Conservation (phyloP, 2,797 vertebrate species). For the Carduelis carduelis region DNA sequence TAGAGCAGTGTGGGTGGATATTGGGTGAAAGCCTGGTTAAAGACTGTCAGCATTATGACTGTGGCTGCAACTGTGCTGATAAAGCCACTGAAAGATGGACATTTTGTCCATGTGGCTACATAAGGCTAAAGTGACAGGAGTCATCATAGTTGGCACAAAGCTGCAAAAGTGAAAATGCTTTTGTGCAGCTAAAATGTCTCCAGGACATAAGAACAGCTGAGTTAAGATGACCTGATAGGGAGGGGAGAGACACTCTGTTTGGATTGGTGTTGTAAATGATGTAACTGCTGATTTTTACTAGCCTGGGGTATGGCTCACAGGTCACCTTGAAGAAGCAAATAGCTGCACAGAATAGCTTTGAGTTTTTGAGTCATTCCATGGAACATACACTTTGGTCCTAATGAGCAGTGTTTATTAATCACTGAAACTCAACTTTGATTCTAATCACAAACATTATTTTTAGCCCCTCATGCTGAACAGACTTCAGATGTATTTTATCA, state of each 20-base stretch:
- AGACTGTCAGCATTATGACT: neutral
- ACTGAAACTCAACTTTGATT: neutral
- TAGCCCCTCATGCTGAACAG: neutral
- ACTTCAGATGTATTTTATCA: slow-evolving; percentile 3
- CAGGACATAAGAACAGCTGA: neutral
- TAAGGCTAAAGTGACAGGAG: neutral
- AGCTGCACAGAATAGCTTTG: neutral
- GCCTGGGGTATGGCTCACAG: neutral
- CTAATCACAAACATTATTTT: neutral
- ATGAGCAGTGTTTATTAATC: neutral
- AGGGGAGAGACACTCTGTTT: neutral
- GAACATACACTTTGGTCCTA: neutral
- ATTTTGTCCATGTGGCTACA: neutral
- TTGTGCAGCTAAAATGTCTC: neutral
- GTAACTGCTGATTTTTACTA: slow-evolving; percentile 24
- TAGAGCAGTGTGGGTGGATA: neutral
- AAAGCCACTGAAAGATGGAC: neutral
- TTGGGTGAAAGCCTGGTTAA: neutral
- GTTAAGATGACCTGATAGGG: slow-evolving; percentile 8
- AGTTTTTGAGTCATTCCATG: slow-evolving; percentile 5
- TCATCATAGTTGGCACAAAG: neutral
- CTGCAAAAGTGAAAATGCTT: neutral
- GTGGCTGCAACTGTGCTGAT: neutral
- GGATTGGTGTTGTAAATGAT: neutral
- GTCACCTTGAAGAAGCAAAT: slow-evolving; percentile 37